phyloP scores from a whole-genome alignment of 2,797 vertebrate genomes.

The Geotrypetes seraphini region DNA sequence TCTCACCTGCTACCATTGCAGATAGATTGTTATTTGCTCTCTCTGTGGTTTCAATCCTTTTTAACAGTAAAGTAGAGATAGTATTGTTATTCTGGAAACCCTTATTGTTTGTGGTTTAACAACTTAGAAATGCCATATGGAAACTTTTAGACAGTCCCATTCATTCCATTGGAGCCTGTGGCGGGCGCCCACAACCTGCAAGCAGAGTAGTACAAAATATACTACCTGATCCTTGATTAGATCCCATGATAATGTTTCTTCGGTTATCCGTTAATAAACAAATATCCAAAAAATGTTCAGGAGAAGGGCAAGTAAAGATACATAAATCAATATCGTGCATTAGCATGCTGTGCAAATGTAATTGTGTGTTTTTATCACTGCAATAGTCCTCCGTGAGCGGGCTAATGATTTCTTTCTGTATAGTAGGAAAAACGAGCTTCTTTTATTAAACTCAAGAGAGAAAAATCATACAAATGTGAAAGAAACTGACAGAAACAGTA shows the following conservation, averaged over 20 bases:
- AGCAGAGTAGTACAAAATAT: too few relatives aligned
- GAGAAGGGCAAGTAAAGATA: conserved; percentile 20
- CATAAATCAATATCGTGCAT: conserved; percentile 5
- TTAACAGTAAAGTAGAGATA: too few relatives aligned
- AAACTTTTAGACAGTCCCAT: neutral
- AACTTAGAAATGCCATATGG: too few relatives aligned
- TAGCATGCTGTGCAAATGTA: conserved; percentile 9
- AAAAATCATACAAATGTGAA: conserved; percentile 9
- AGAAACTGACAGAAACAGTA: too few relatives aligned
- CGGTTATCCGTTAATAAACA: neutral
- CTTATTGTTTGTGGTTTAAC: too few relatives aligned
- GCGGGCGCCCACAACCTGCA: too few relatives aligned
- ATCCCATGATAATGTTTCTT: neutral
- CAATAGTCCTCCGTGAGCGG: conserved; percentile 6
- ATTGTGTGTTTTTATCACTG: conserved; percentile 10
- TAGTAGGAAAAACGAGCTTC: conserved; percentile 1
- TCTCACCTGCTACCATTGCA: too few relatives aligned
- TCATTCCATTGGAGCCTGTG: neutral
- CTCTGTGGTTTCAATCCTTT: too few relatives aligned
- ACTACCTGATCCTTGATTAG: neutral
- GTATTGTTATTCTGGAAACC: too few relatives aligned
- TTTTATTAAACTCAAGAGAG: conserved; percentile 10
- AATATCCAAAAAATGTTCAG: conserved; percentile 4
- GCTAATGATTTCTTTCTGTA: conserved; percentile 2
- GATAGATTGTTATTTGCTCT: too few relatives aligned